Conservation (phyloP, 2,888 invertebrate species). For the Dryobota labecula region DNA sequence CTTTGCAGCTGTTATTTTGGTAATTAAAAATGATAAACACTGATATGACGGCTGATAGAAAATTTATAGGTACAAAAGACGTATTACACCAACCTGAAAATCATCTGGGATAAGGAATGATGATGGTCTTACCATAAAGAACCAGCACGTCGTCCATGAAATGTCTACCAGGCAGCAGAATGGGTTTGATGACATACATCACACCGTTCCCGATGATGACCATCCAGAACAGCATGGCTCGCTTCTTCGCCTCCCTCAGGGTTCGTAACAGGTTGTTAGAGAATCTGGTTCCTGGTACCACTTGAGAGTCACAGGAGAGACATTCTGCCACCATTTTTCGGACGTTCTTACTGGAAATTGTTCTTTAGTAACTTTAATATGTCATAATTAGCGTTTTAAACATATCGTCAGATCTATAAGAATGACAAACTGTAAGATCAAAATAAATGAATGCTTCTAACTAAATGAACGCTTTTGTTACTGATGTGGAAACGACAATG, state of each 20-base stretch:
- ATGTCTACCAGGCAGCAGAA: conserved; percentile 36
- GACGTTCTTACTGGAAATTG: conserved; percentile 51
- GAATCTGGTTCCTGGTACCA: conserved; percentile 55
- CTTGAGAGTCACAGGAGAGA: conserved; percentile 56
- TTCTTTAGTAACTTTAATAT: background rate
- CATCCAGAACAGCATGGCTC: conserved; percentile 46
- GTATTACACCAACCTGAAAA: background rate
- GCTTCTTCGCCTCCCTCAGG: conserved; percentile 40
- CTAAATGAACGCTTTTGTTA: background rate
- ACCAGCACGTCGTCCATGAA: conserved; percentile 34
- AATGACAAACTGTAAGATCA: background rate
- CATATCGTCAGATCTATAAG: background rate
- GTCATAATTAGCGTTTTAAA: background rate
- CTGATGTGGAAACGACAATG: no score
- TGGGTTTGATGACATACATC: conserved; percentile 35
- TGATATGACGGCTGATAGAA: background rate
- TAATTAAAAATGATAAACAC: background rate
- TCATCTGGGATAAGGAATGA: background rate
- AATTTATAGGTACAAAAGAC: background rate
- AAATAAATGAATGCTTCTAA: no score
- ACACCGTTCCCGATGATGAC: conserved; percentile 38
- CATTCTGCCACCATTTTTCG: conserved; percentile 53
- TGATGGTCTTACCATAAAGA: conserved; percentile 37
- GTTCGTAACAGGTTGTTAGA: conserved; percentile 46
- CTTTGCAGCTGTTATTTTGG: background rate